Evolutionary conservation across 2,113 vertebrate species (phyloP), one percentile per base, ranked within the genome.

Genomic region (Triplophysa rosa): DNA sequence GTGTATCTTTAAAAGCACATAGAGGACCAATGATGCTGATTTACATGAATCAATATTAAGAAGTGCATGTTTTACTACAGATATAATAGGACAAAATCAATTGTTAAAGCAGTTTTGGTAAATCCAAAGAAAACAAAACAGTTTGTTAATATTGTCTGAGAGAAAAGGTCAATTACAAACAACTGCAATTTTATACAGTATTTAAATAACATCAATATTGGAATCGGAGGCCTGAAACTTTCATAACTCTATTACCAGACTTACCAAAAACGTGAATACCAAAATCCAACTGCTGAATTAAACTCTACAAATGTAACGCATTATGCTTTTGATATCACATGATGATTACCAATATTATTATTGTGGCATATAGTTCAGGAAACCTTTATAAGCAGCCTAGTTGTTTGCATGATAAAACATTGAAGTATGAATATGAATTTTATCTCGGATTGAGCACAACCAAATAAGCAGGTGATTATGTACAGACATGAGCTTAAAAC

Each of bases 391-490:
- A 65, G 49, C 74, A 65, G 42, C 23, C 70, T 73, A 14, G 42
- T n/a, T 64, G 12, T 76, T n/a, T 52, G 61, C 45, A 76, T 64
- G 73, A 65, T 52, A 65, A 65, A 65, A 52, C 40, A 47, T 65
- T n/a, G 26, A 54, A 77, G 19, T 52, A 77, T 37, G 74, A 65
- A 77, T 63, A 29, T 77, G 74, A 52, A 59, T 77, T 77, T 65
- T 54, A 52, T 77, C 74, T 77, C 40, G 47, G 74, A 77, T 77
- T 77, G 74, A 54, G 47, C 74, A 52, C 62, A 37, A 26, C 40
- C 56, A 54, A 21, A 59, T 68, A 68, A 79, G 45, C 63, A 83
- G 68, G 68, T 71, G 77, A 83, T 59, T 71, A 77, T 54, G 45
- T 24, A 16, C 33, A 69, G 67, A 49, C 26, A 59, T 68, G 6